Base-by-base conservation (phyloP, 2,113 vertebrate genomes). In the Lophochroa leadbeateri region DNA sequence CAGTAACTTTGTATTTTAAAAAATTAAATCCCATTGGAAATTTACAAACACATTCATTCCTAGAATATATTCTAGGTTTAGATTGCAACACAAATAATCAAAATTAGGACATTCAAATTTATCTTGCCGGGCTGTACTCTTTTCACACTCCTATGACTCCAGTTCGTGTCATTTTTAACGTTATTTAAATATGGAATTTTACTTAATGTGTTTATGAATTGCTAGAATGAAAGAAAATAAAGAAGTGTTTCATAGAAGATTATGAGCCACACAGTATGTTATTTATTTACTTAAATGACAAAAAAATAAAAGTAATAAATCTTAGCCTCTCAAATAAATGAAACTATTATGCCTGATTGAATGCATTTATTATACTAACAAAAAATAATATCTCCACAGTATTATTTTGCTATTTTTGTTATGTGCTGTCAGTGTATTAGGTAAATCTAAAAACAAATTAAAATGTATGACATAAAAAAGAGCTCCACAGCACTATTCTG, bases 271-370 rank as follows among this genome's bases (percentile, higher is more conserved):
- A 37, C 9, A 74, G 29, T 71, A 72, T 75, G 91, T 92, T 84
- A 90, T 92, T 93, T 93, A 89, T 78, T 96, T 90, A 83, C 85
- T 67, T 95, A 95, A 96, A 91, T 94, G 65, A 78, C 70, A 35
- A 92, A 90, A 92, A 94, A 86, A 90, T 70, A 87, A 91, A 92
- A 92, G 65, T 83, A 92, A 97, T 96, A 96, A 92, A 95, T 97
- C 86, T 83, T 80, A 55, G 46, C 88, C 61, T 53, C 46, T 90
- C 76, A 63, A 70, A 61, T 82, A 96, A 97, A 96, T 88, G 60
- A 92, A 92, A 75, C 61, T 72, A 72, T 91, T 94, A 91, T 53
- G 76, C 86, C 76, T 92, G 90, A 95, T 79, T 84, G 86, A 93
- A 90, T 84, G 53, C 39, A 88, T 88, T 93, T 95, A 96, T 96